Percentiles rank a stretch among this genome's conserved stretches.
Evolutionary conservation across 2,797 vertebrate species (phyloP).

Genomic region (Epinephelus awoara): DNA sequence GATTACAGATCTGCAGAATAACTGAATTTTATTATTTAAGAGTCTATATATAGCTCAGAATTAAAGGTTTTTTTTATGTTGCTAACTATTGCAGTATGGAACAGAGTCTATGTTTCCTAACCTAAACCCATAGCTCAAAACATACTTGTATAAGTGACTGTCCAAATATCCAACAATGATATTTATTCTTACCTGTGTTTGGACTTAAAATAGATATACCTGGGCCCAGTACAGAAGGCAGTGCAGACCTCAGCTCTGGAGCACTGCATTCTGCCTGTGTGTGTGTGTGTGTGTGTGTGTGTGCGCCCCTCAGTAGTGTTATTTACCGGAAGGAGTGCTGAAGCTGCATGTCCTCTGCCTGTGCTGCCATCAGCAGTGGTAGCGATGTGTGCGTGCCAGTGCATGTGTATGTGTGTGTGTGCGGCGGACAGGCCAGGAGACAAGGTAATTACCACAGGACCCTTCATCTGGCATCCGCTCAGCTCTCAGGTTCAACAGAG

Average conservation of each 20-base stretch:
- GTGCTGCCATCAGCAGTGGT: conserved; percentile 69
- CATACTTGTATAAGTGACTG: too few relatives aligned
- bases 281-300: conserved; percentile 15
- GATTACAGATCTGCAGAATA: conserved; percentile 9
- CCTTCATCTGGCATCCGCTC: conserved; percentile 58
- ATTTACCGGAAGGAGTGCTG: conserved; percentile 70
- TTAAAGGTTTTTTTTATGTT: too few relatives aligned
- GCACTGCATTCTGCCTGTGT: not conserved
- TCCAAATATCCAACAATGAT: not conserved
- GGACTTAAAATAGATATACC: not conserved
- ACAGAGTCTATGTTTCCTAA: not conserved
- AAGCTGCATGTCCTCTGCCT: conserved; percentile 70
- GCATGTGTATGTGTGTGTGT: conserved; percentile 1
- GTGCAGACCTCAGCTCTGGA: conserved; percentile 11
- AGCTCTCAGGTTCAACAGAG: conserved; percentile 59
- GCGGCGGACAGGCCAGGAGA: conserved; percentile 31
- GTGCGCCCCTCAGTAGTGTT: conserved; percentile 46
- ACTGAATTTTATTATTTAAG: too few relatives aligned
- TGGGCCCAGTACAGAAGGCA: not conserved
- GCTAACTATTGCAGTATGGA: not conserved
- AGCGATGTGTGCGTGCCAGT: not conserved
- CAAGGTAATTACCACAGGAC: conserved; percentile 64
- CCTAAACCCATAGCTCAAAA: not conserved
- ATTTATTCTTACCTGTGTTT: not conserved
- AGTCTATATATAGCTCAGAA: not conserved